Conservation (phyloP, 2,113 vertebrate genomes). For the Sinocyclocheilus anshuiensis region DNA sequence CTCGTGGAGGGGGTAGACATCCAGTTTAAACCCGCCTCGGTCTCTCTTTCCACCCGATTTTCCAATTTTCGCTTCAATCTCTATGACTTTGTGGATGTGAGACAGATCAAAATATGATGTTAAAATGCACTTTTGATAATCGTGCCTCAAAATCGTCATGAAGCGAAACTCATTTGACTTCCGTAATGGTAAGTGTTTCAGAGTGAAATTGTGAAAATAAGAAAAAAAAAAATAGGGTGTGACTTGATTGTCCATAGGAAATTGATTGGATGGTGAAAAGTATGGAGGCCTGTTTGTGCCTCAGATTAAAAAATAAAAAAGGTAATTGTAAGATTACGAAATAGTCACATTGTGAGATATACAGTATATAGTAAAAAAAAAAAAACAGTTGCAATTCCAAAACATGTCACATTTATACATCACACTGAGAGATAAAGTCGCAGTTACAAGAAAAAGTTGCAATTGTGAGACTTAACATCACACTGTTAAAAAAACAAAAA, state of each 20-base stretch:
- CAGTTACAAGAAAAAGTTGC: too few species aligned
- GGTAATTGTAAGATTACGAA: neutral
- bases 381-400: too few species aligned
- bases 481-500: too few species aligned
- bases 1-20: constrained; percentile 39
- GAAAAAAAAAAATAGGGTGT: neutral
- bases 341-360: neutral
- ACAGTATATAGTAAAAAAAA: too few species aligned
- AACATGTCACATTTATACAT: too few species aligned
- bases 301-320: neutral
- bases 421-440: too few species aligned
- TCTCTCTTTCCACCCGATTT: constrained; percentile 8
- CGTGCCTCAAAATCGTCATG: neutral
- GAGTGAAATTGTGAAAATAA: neutral
- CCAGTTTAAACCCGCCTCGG: constrained; percentile 33
- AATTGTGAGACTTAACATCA: too few species aligned
- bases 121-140: neutral
- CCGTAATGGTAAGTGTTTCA: neutral
- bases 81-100: constrained; percentile 5
- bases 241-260: neutral
- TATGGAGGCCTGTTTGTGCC: neutral
- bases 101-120: neutral
- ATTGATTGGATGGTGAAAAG: neutral
- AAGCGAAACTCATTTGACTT: neutral
- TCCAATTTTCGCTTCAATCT: neutral